A percentile compares a stretch with the other conserved stretches of the same genome.
Evolutionary conservation across 2,113 vertebrate species (phyloP).

Genomic region (Aix galericulata): DNA sequence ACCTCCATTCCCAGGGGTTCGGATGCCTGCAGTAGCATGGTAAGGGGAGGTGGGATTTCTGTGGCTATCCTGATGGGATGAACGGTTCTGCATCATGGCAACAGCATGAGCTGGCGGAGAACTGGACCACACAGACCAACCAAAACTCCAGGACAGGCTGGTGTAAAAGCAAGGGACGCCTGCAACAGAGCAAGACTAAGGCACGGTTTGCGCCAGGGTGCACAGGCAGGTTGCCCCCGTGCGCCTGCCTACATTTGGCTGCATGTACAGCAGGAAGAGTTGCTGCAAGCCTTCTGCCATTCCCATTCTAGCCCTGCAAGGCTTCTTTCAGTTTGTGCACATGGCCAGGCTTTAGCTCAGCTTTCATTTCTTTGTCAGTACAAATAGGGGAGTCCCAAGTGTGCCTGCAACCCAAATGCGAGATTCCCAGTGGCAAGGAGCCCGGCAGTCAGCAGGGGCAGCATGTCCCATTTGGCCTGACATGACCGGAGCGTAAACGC

Average conservation of each 20-base stretch:
- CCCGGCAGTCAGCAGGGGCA: slow-evolving; percentile 50
- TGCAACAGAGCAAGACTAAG: neutral
- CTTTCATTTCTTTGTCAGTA: neutral
- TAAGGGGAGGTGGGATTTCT: neutral
- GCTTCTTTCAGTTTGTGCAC: neutral
- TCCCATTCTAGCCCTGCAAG: neutral
- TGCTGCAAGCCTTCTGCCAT: neutral
- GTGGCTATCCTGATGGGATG: neutral
- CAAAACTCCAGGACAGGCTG: neutral
- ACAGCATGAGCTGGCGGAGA: neutral
- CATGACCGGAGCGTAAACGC: neutral
- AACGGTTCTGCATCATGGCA: rapidly evolving
- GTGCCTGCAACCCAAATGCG: neutral
- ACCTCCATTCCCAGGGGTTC: neutral
- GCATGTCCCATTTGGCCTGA: slow-evolving; percentile 8
- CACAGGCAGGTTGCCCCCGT: rapidly evolving
- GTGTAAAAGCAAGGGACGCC: neutral
- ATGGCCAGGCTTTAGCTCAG: neutral
- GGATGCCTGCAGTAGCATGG: rapidly evolving
- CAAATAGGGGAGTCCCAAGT: slow-evolving; percentile 39
- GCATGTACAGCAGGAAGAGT: rapidly evolving
- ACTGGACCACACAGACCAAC: neutral
- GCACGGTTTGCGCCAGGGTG: rapidly evolving
- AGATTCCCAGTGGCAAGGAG: slow-evolving; percentile 28
- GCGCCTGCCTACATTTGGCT: rapidly evolving